A percentile compares a stretch with the other conserved stretches of the same genome.
Evolutionary conservation across 92 coral and sea anemone species (phyloP).

Genomic region (Phymanthus crucifer): DNA sequence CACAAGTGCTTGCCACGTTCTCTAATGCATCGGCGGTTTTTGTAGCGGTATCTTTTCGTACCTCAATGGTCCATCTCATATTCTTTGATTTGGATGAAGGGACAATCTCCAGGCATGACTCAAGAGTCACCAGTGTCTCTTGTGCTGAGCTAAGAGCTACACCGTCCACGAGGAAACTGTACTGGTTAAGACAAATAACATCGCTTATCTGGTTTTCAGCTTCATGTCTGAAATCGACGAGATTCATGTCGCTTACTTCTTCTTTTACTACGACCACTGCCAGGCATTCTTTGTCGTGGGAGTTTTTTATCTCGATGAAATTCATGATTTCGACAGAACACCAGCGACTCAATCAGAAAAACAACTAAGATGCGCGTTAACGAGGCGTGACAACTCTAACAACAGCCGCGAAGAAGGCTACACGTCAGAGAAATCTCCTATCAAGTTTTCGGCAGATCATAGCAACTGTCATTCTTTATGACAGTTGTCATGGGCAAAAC

Average conservation of each 20-base stretch:
- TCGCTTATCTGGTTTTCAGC: neutral
- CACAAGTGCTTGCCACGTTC: neutral
- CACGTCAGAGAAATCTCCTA: too few relatives aligned
- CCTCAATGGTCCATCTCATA: neutral
- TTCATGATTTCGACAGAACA: neutral
- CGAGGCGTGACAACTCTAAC: too few relatives aligned
- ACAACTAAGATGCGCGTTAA: too few relatives aligned
- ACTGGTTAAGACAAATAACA: neutral
- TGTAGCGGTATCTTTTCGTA: neutral
- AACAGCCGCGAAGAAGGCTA: too few relatives aligned
- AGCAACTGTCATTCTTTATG: too few relatives aligned
- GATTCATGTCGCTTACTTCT: neutral
- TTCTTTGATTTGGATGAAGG: conserved; percentile 3
- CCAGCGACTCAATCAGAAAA: too few relatives aligned
- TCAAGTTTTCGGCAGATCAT: too few relatives aligned
- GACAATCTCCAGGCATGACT: conserved; percentile 1
- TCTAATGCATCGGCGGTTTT: neutral
- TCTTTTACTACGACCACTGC: neutral
- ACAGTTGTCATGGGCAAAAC: too few relatives aligned
- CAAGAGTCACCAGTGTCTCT: conserved; percentile 6
- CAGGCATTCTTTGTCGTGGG: conserved; percentile 6
- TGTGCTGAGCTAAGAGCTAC: neutral
- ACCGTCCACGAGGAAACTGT: conserved; percentile 6
- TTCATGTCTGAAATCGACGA: conserved; percentile 4
- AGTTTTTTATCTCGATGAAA: conserved; percentile 1